Base-by-base conservation (phyloP, 2,888 invertebrate species). In the Tortrix viridana region DNA sequence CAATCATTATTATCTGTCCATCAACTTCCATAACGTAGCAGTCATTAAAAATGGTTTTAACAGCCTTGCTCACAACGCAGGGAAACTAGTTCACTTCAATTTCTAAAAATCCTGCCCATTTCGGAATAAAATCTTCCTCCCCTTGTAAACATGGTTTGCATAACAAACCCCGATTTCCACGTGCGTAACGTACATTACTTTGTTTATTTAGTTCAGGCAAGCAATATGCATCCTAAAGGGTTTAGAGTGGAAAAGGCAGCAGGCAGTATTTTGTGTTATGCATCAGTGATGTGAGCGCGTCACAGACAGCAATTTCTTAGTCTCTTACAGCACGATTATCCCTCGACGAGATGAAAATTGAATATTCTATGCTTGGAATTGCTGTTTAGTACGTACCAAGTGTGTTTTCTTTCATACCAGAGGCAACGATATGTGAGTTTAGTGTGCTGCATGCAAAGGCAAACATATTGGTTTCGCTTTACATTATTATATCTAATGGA, bases 261-360 rank as follows among this genome's bases (percentile, higher is more conserved):
- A 37, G 48, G 50, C 46, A 43, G 26, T 47, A 63, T 63, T 53
- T 67, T 62, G 50, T 64, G 61, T 69, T 67, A 70, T 74, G 68
- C 71, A 73, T 74, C 67, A 70, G 69, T 72, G 71, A 74, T 76
- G 71, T 50, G 65, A 44, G 59, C 63, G 70, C 71, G 70, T 70
- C 69, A 69, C 68, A 63, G 65, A 71, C 69, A 47, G 60, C 62
- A 68, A 70, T 68, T 71, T 68, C 65, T 69, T 58, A 63, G 67
- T 66, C 67, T 67, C 60, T 62, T 67, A 57, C 71, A 68, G 69
- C 66, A 65, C 65, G 70, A 72, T 73, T 75, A 74, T 68, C 66
- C 66, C 69, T 65, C 61, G 66, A 70, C 63, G 73, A 74, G 70
- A 76, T 74, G 73, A 74, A 75, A 74, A 71, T 74, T 77, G 72